phyloP scores from a whole-genome alignment of 2,113 vertebrate species.

The Pseudois nayaur region DNA sequence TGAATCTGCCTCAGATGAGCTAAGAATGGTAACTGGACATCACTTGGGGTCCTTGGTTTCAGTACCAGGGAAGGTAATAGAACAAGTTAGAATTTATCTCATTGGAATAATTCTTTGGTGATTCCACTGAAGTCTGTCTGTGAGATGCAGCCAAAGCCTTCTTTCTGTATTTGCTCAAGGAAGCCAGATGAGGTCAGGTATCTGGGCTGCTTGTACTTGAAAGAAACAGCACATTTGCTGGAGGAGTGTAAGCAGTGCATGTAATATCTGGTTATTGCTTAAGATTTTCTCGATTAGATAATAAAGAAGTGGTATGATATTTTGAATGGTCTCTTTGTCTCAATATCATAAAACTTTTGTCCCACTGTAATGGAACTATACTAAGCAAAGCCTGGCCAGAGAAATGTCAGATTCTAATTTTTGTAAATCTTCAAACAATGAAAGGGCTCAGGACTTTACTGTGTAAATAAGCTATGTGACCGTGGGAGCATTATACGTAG shows the following conservation, averaged over 20 bases:
- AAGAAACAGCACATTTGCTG: background rate
- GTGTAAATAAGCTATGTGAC: accelerated
- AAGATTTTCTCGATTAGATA: background rate
- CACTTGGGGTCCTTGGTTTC: background rate
- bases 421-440: background rate
- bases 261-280: background rate
- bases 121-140: background rate
- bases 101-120: background rate
- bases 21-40: background rate
- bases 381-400: background rate
- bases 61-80: background rate
- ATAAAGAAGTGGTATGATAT: background rate
- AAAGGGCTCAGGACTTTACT: background rate
- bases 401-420: background rate
- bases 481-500: accelerated
- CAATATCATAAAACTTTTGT: background rate
- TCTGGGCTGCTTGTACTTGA: background rate
- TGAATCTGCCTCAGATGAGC: background rate
- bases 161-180: background rate
- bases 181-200: background rate
- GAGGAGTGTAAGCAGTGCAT: background rate
- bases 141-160: background rate
- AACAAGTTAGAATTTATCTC: background rate
- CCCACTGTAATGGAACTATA: background rate
- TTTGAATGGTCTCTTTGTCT: background rate